These are phyloP conservation scores for Nerophis ophidion DNA, from an alignment of 2,113 vertebrate species.

Conservation along the genomic window DNA sequence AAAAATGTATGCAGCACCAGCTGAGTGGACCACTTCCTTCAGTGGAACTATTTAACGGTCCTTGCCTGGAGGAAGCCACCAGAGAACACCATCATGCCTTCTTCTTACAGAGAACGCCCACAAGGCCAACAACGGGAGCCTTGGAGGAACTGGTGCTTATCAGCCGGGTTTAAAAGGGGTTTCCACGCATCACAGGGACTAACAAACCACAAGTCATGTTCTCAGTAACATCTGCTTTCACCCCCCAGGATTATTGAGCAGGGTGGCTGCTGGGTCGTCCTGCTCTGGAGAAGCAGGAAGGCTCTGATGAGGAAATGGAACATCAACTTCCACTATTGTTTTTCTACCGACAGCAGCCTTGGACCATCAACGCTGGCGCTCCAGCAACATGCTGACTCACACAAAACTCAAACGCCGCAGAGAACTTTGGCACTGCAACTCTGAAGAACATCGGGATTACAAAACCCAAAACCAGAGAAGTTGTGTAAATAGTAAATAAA, in stretches of 20 bases:
- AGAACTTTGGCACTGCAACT: no score
- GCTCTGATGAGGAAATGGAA: slow-evolving; percentile 64
- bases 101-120: slow-evolving; percentile 14
- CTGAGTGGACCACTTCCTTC: slow-evolving; percentile 47
- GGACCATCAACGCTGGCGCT: slow-evolving; percentile 5
- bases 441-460: background rate
- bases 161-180: slow-evolving; percentile 2
- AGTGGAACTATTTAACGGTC: slow-evolving; percentile 13
- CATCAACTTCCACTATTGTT: slow-evolving; percentile 49
- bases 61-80: slow-evolving; percentile 23
- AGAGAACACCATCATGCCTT: slow-evolving; percentile 28
- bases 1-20: slow-evolving; percentile 43
- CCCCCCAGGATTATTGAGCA: slow-evolving; percentile 3
- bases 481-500: no score
- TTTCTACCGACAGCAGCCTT: slow-evolving; percentile 27
- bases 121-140: slow-evolving; percentile 13
- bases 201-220: background rate
- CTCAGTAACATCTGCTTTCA: slow-evolving; percentile 19
- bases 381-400: background rate
- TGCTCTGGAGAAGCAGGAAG: slow-evolving; percentile 48
- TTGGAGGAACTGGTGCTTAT: background rate
- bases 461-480: background rate
- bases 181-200: background rate
- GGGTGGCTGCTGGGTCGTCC: slow-evolving; percentile 35
- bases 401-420: no score